A percentile compares a stretch with the other conserved stretches of the same genome.
These are phyloP conservation scores for Heterohyrax brucei DNA, from an alignment of 2,797 vertebrate species.

Conservation along the genomic window DNA sequence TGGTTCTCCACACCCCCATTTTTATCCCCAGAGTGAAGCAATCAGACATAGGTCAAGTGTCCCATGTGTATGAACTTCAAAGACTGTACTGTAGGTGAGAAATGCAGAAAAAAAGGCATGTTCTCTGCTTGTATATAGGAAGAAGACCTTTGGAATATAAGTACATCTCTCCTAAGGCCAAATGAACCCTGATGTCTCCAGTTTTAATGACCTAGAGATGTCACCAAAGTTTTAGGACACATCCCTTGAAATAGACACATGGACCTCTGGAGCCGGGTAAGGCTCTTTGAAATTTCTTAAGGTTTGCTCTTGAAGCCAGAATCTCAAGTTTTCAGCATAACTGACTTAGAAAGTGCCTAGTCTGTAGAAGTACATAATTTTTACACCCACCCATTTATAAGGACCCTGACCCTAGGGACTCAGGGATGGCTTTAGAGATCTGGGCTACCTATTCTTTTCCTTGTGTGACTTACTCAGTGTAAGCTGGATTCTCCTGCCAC, in stretches of 20 bases:
- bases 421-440: background rate
- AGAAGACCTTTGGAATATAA: background rate
- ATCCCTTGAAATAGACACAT: background rate
- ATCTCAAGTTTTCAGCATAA: no score
- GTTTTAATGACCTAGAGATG: background rate
- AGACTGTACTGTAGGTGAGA: background rate
- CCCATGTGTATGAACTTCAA: fast-evolving
- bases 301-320: background rate
- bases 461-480: background rate
- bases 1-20: background rate
- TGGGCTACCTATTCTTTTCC: background rate
- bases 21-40: background rate
- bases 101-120: background rate
- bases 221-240: background rate
- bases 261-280: background rate
- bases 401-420: background rate
- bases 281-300: background rate
- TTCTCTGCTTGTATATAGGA: background rate
- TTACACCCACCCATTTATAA: no score
- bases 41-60: background rate
- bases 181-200: background rate
- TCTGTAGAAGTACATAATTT: background rate
- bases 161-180: background rate
- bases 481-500: background rate
- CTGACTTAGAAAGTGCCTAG: background rate